A percentile compares a stretch with the other conserved stretches of the same genome.
These are phyloP conservation scores for Enteromius paludinosus DNA, from an alignment of 2,797 vertebrate genomes.

Conservation along the genomic window DNA sequence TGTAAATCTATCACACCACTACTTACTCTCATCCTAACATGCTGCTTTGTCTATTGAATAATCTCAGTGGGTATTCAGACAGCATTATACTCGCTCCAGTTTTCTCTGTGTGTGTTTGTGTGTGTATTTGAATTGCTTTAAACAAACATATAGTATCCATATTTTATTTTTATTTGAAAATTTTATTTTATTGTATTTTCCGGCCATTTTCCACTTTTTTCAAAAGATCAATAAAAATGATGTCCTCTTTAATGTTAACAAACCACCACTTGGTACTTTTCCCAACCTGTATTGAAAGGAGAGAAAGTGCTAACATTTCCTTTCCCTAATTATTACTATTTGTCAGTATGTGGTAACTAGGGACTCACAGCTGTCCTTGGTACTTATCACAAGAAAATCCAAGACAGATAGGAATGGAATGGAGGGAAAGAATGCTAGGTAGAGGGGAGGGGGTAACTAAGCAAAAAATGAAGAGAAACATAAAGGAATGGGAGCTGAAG, in stretches of 20 bases:
- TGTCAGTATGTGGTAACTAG: constrained; percentile 43
- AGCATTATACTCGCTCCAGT: constrained; percentile 55
- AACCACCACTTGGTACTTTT: constrained; percentile 59
- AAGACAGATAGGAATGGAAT: constrained; percentile 30
- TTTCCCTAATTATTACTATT: constrained; percentile 56
- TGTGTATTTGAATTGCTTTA: constrained; percentile 18
- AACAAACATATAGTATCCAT: constrained; percentile 41
- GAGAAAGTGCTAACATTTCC: constrained; percentile 69
- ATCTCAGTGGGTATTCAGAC: constrained; percentile 47
- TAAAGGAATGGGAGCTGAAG: constrained; percentile 95
- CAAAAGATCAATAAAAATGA: not conserved
- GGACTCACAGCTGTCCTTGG: constrained; percentile 40
- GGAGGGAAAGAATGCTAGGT: constrained; percentile 29
- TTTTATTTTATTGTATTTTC: not conserved
- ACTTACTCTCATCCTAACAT: constrained; percentile 57
- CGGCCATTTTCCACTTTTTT: not conserved
- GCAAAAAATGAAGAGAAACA: constrained; percentile 98
- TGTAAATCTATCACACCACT: constrained; percentile 25
- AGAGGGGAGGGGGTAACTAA: constrained; percentile 83
- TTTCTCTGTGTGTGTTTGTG: not conserved
- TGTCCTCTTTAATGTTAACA: constrained; percentile 28
- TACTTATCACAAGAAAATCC: constrained; percentile 57
- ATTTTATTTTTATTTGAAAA: not conserved
- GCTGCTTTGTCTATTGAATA: constrained; percentile 59
- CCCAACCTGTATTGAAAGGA: constrained; percentile 63